These are phyloP conservation scores for Mormyrops boulengeri DNA, from an alignment of 2,797 vertebrate genomes.

Conservation along the genomic window DNA sequence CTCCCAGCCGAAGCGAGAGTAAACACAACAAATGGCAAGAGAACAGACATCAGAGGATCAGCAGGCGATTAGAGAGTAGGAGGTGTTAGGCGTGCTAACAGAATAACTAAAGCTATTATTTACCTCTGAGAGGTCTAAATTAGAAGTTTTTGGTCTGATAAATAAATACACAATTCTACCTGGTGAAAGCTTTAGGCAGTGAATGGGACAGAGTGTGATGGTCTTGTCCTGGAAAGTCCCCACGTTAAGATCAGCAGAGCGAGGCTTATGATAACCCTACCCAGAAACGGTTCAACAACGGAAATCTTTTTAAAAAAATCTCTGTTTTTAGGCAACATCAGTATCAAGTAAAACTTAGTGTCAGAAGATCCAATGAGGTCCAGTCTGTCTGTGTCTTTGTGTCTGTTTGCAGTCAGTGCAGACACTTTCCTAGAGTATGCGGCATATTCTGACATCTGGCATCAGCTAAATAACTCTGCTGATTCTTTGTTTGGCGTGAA, in stretches of 20 bases:
- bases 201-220: not conserved
- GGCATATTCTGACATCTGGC: not conserved
- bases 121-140: not conserved
- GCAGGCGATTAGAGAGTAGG: not conserved
- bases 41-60: not conserved
- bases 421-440: not conserved
- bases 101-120: not conserved
- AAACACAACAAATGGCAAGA: not conserved
- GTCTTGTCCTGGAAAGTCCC: not conserved
- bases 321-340: not conserved
- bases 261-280: conserved; percentile 24
- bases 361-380: conserved; percentile 10
- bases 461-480: conserved; percentile 13
- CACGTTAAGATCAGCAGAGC: not conserved
- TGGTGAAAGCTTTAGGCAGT: not conserved
- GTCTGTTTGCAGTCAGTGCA: not conserved
- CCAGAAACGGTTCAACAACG: not conserved
- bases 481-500: not conserved
- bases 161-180: not conserved
- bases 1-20: not conserved
- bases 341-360: conserved; percentile 14
- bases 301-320: not conserved
- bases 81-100: not conserved
- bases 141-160: not conserved
- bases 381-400: not conserved